Evolutionary conservation across 1,140 invertebrate species (phyloP), one percentile per base, ranked within the genome.

Genomic region (Probaryconus sp.): DNA sequence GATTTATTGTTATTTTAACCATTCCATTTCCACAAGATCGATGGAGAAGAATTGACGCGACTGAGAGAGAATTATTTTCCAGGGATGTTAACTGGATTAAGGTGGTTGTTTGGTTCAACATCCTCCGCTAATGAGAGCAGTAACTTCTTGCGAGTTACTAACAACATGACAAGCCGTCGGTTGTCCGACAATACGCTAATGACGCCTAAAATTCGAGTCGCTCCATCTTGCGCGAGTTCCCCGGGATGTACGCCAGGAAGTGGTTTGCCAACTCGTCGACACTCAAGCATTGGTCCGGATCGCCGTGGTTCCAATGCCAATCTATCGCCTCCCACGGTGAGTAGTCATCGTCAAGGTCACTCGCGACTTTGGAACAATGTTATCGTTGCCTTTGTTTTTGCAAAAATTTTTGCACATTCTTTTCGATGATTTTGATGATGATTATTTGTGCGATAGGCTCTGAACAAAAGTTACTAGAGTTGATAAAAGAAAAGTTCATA

Each of bases 101-200:
- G 91, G 53, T 94, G 93, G 91, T 94, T 90, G 91, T 92, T 92
- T 70, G 90, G 91, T 55, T 90, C 89, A 68, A 91, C 92, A 1
- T 91, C 93, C 0, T 93, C 93, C 13, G 93, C 93, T 18, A 93
- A 94, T 13, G 95, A 96, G 14, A 76, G 73, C 81, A 94, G 92
- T 80, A 96, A 96, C 86, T 95, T 96, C 87, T 88, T 97, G 79
- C 91, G 94, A 31, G 95, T 97, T 1, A 91, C 91, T 28, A 95
- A 92, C 79, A 91, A 92, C 2, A 94, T 95, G 81, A 92, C 94
- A 11, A 95, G 92, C 81, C 92, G 95, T 38, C 92, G 96, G 24
- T 90, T 97, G 14, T 97, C 95, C 2, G 96, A 97, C 86, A 97
- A 97, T 85, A 96, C 95, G 14, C 88, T 97, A 75, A 96, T 96